Base-by-base conservation (phyloP, 2,113 vertebrate genomes). In the Bos indicus region DNA sequence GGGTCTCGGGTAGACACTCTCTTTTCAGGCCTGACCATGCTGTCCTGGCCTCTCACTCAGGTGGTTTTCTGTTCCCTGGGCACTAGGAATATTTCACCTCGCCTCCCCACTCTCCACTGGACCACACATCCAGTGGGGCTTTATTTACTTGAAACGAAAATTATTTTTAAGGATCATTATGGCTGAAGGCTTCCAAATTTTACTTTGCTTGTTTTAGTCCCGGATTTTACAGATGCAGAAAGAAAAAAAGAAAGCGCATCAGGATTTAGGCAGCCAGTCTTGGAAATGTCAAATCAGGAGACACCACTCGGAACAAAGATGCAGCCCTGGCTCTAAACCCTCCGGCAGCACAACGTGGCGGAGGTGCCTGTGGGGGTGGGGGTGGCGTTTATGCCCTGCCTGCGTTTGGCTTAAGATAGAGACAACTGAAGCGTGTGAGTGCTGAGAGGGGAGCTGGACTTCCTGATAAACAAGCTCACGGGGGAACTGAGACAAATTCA, bases 291-390 rank as follows among this genome's bases (percentile, higher is more conserved):
- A 28, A 43, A 33, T 14, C 60, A 48, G 83, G 71, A 80, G 56
- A 57, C 2, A 14, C 23, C 67, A 23, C 17, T 2, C 3, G 43
- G 52, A 48, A 77, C 11, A 26, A 19, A n/a, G 48, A 7, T 1
- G 5, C 36, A 5, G 33, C 2, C 33, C 59, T 16, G 57, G 83
- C 14, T 54, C 19, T 11, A 5, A 2, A 1, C 1, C 40, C 28
- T 28, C 59, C 6, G 11, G 36, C 19, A 46, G 54, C 59, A 3
- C 0, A 3, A 15, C 0, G 1, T 15, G 14, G 86, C 33, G 0
- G 3, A 3, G 25, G 25, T 4, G 16, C 19, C 16, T 14, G 1
- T 1, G 6, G 43, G 30, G 88, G 2, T 3, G 8, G 43, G 30
- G 4, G 23, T 19, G 1, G 51, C 6, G 52, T 28, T 28, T 17